phyloP scores from a whole-genome alignment of 1,140 invertebrate genomes.

The Drosophila simulans region DNA sequence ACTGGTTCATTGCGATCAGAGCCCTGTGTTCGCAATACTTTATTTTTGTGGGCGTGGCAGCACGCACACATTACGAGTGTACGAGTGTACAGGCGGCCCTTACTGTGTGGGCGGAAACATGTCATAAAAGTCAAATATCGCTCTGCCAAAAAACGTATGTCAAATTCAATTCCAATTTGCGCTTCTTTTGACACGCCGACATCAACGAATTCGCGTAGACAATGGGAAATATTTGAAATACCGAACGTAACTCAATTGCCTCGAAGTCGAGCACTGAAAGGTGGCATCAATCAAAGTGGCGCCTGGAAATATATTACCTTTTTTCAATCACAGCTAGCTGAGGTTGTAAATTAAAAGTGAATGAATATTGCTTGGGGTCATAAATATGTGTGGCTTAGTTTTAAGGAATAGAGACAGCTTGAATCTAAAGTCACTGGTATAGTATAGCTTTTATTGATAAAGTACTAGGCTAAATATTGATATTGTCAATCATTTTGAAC shows the following conservation, averaged over 20 bases:
- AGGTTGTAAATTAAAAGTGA: not conserved
- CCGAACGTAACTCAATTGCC: constrained; percentile 49
- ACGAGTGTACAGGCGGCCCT: no score
- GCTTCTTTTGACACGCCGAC: constrained; percentile 41
- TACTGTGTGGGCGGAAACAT: constrained; percentile 25
- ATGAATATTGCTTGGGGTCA: not conserved
- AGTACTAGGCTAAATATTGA: no score
- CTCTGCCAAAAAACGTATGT: constrained; percentile 17
- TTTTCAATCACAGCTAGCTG: constrained; percentile 3
- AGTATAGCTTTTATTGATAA: no score
- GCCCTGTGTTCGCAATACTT: constrained; percentile 19
- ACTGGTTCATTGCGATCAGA: constrained; percentile 29
- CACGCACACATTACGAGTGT: constrained; percentile 44
- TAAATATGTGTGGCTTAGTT: not conserved
- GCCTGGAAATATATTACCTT: constrained; percentile 19
- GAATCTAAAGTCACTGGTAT: no score
- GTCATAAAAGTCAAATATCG: constrained; percentile 59
- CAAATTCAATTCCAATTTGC: constrained; percentile 53
- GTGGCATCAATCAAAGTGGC: constrained; percentile 21
- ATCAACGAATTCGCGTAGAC: constrained; percentile 33
- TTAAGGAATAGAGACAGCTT: not conserved
- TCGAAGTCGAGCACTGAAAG: constrained; percentile 24
- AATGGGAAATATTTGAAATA: constrained; percentile 45
- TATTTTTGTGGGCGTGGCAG: constrained; percentile 52
- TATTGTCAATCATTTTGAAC: no score